These are phyloP conservation scores for Galaxea fascicularis DNA, from an alignment of 92 coral and sea anemone species.

Conservation along the genomic window DNA sequence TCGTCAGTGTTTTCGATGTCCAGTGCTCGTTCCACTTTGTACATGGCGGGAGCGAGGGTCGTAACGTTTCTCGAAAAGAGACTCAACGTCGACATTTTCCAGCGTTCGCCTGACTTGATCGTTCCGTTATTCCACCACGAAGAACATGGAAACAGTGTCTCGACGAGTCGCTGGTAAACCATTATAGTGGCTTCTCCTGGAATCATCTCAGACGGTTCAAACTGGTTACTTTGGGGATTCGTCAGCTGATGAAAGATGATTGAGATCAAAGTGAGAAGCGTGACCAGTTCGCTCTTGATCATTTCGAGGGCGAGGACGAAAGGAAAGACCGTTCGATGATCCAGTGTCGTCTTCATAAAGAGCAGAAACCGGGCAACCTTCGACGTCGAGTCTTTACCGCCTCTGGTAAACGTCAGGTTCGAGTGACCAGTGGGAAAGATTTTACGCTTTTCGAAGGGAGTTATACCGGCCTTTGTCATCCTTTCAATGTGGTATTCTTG, in stretches of 20 bases:
- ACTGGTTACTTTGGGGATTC: background rate
- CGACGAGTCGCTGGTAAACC: slow-evolving; percentile 4
- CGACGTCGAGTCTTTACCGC: background rate
- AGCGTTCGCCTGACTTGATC: background rate
- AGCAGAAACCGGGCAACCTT: slow-evolving; percentile 5
- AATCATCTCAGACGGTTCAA: background rate
- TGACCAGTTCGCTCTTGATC: slow-evolving; percentile 23
- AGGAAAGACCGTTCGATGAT: background rate
- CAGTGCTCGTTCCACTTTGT: background rate
- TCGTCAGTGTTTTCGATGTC: background rate
- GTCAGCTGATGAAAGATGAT: background rate
- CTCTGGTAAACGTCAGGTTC: background rate
- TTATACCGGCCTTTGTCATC: background rate
- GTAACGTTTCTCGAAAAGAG: background rate
- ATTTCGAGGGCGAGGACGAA: slow-evolving; percentile 1
- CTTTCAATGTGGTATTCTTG: background rate
- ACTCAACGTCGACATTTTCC: slow-evolving; percentile 3
- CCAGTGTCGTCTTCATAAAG: background rate
- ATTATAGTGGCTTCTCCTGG: background rate
- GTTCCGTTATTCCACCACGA: slow-evolving; percentile 16
- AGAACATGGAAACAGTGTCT: slow-evolving; percentile 1
- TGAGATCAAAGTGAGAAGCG: background rate
- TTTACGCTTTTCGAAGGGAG: background rate
- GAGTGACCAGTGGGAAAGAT: background rate
- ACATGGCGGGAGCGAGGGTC: background rate